Percentiles rank a stretch among this genome's conserved stretches.
phyloP scores from a whole-genome alignment of 2,888 invertebrate genomes.

The Euplagia quadripunctaria region DNA sequence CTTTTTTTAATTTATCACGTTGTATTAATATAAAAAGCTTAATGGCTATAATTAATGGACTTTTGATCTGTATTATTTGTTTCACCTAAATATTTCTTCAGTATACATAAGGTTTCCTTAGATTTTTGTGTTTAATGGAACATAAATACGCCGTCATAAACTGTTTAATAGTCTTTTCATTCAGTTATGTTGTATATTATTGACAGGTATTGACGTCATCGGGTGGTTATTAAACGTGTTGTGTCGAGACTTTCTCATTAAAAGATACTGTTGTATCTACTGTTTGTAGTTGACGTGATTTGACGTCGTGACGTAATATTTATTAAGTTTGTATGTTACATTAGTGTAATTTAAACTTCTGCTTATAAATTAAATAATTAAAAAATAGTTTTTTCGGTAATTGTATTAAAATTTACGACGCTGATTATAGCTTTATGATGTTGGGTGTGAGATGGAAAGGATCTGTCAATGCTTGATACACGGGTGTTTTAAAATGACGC shows the following conservation, averaged over 20 bases:
- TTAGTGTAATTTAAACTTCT: not conserved
- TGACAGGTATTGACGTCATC: not conserved
- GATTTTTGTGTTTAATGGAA: not conserved
- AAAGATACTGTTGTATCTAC: not conserved
- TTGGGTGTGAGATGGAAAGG: not conserved
- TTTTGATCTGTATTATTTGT: not conserved
- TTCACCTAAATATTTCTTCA: not conserved
- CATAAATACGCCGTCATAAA: not conserved
- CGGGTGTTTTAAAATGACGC: not conserved
- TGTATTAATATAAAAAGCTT: no score
- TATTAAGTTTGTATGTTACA: not conserved
- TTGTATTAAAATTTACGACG: not conserved
- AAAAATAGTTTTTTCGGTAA: not conserved
- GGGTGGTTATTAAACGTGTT: not conserved
- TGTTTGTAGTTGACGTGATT: not conserved
- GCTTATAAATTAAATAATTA: not conserved
- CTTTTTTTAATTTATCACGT: no score
- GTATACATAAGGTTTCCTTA: not conserved
- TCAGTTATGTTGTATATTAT: not conserved
- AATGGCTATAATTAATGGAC: no score
- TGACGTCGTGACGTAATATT: not conserved
- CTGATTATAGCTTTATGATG: not conserved
- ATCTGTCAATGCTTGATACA: not conserved
- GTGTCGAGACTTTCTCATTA: not conserved
- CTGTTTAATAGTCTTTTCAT: constrained; percentile 1